Evolutionary conservation across 1,140 invertebrate genomes (phyloP), one percentile per base, ranked within the genome.

Genomic region (Akabosia matsudoensis): DNA sequence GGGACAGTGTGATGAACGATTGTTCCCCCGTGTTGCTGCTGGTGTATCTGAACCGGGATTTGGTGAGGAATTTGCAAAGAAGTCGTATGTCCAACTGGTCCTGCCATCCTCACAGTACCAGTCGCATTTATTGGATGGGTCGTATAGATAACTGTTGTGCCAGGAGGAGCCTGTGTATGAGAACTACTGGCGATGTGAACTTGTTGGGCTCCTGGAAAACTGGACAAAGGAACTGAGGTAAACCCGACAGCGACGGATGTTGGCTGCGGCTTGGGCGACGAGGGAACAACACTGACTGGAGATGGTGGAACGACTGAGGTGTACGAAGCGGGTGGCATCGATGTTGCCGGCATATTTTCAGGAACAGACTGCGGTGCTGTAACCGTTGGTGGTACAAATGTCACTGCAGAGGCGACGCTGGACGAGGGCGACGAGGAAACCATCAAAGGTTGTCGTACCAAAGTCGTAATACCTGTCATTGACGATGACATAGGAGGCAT

Each of bases 241-340:
- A 84, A 82, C 45, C 82, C 82, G 79, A 82, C 82, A 54, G 83
- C 81, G 16, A 83, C 83, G 10, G 83, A 77, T 54, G 78, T 83
- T 0, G 82, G 64, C 7, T 74, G 52, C 24, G 74, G 74, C 0
- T 76, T 75, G 1, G 71, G 34, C n/a, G 76, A 33, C 18, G 56
- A 70, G 24, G 54, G 54, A 18, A 37, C 37, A 1, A 45, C 1
- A 1, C 30, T 24, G 18, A 72, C 33, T 28, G 30, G 18, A 1
- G 70, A 3, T 24, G 28, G n/a, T 16, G 70, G 33, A 3, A 61
- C 54, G 4, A 61, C 54, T 61, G 54, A n/a, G 3, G 54, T 61
- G 24, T 61, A 61, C 7, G 54, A 61, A 61, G 54, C 54, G 24
- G 54, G 54, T 4, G 54, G 54, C 24, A 61, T 14, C 7, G 54